Base-by-base conservation (phyloP, 2,888 invertebrate genomes). In the Tipula vernalis region DNA sequence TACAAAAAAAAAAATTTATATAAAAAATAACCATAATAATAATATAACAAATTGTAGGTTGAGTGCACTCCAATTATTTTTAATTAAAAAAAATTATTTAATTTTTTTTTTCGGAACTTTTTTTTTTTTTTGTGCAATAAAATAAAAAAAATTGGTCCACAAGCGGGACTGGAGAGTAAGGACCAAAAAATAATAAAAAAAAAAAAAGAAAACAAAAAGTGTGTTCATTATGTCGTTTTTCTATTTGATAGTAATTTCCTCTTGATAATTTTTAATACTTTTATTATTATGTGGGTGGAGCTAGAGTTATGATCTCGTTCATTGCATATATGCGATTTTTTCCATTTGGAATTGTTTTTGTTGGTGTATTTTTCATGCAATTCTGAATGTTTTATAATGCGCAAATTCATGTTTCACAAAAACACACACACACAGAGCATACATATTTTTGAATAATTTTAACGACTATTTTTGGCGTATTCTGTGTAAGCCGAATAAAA, bases 21-120 rank as follows among this genome's bases (percentile, higher is more conserved):
- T 5, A 42, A 10, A 51, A n/a, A 84, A 84, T 84, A 84, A 41
- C 15, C n/a, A 51, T 51, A 39, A 84, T 84, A 84, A 84, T 84
- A 41, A 84, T 84, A 84, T 39, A 84, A 84, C 84, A 41, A 71
- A 84, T 84, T 84, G 84, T 84, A 84, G 84, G 84, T 84, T 84
- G 84, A 84, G 84, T 84, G 41, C 84, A 84, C 84, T 84, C 84
- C 84, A 84, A 84, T 84, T 84, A 84, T 84, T 84, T 84, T 84
- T 84, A 84, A 84, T 39, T 84, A 84, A 84, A 84, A 44, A 84
- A 84, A 84, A 84, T 84, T 71, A 71, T 71, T 71, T 71, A 71
- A 57, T 71, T 18, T 71, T 71, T 71, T 47, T 51, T 15, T 28
- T 28, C 28, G 28, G 3, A 44, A 44, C 44, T 44, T 44, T 44